These are phyloP conservation scores for Microcebus jonahi DNA, from an alignment of 2,113 vertebrate species.

Conservation along the genomic window DNA sequence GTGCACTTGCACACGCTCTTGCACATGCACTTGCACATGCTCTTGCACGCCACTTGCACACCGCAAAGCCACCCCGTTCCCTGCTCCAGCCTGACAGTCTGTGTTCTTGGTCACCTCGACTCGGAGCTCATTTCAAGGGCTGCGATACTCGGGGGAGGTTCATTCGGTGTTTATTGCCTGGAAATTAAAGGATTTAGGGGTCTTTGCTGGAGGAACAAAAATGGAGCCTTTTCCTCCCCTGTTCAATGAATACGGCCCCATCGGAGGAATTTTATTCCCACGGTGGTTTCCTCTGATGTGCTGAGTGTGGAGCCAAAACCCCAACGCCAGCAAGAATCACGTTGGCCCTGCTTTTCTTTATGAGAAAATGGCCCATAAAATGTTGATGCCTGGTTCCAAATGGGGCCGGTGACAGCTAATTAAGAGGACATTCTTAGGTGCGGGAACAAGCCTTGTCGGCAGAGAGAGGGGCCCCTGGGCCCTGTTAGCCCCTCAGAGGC, in stretches of 20 bases:
- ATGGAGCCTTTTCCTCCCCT: background rate
- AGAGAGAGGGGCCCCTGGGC: background rate
- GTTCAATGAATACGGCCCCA: background rate
- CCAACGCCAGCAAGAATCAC: conserved; percentile 67
- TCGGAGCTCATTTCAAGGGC: background rate
- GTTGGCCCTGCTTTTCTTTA: conserved; percentile 55
- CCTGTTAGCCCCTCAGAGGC: background rate
- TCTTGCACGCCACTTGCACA: accelerated
- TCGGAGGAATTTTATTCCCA: conserved; percentile 12
- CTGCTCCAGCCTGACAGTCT: accelerated
- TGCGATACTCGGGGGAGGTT: background rate
- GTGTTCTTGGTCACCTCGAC: background rate
- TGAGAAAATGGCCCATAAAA: conserved; percentile 74
- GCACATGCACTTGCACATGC: too few species aligned
- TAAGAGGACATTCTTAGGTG: conserved; percentile 38
- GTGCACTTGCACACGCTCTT: too few species aligned
- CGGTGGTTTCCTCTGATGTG: background rate
- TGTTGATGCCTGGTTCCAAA: conserved; percentile 44
- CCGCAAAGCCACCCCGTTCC: accelerated
- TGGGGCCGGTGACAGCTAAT: conserved; percentile 58
- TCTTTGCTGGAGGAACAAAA: background rate
- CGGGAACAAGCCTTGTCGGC: conserved; percentile 18
- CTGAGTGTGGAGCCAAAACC: conserved; percentile 47
- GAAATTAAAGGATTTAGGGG: background rate
- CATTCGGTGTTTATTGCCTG: background rate